Conservation (phyloP, 2,113 vertebrate genomes). For the Pedetes capensis region DNA sequence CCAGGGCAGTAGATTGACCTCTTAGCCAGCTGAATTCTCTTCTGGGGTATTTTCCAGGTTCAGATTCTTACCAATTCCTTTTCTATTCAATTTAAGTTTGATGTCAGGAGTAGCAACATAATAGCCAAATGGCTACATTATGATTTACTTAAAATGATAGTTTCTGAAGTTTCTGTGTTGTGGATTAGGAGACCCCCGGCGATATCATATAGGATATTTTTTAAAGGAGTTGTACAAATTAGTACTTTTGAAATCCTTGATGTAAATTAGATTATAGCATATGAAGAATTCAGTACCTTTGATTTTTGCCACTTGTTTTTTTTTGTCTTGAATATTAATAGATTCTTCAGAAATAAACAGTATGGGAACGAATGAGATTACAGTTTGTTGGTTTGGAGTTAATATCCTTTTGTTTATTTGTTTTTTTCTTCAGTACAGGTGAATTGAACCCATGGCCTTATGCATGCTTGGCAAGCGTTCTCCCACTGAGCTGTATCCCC, state of each 20-base stretch:
- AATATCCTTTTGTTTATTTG: no score
- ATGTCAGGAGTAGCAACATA: neutral
- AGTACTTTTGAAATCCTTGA: conserved; percentile 41
- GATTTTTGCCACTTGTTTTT: conserved; percentile 16
- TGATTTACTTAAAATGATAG: conserved; percentile 34
- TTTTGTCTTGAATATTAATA: conserved; percentile 19
- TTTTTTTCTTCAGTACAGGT: no score
- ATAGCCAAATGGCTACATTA: neutral
- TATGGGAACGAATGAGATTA: conserved; percentile 9
- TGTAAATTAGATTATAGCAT: neutral
- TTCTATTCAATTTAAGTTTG: conserved; percentile 36
- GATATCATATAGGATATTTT: neutral
- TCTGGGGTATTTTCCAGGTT: conserved; percentile 1
- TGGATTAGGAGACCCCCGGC: neutral
- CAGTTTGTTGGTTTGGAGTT: neutral
- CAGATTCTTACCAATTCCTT: neutral
- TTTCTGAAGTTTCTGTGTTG: conserved; percentile 51
- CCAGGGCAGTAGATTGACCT: neutral
- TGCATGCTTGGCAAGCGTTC: no score
- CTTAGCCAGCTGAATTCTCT: neutral
- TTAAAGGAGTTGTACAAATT: conserved; percentile 12
- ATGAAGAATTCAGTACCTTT: conserved; percentile 39
- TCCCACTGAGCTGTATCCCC: no score
- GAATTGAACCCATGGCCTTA: no score
- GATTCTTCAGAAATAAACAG: neutral